Evolutionary conservation across 1,140 invertebrate genomes (phyloP), one percentile per base, ranked within the genome.

Genomic region (Tetranychus urticae): DNA sequence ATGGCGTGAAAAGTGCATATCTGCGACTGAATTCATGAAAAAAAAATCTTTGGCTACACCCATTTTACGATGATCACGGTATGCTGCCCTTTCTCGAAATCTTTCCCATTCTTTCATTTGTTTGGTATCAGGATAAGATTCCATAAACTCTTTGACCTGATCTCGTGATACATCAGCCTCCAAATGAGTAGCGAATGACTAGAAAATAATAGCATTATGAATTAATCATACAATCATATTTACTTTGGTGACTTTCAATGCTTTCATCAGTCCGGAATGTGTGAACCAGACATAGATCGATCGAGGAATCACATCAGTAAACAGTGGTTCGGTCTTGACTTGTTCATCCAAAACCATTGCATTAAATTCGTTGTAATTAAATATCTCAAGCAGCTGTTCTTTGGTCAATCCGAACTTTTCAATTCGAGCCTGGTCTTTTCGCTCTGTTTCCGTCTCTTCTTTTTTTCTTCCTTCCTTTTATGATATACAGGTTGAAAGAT

Each of bases 101-200:
- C 85, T 84, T 69, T 97, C 86, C 93, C 93, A 99, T 72, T 98
- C 92, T 71, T 97, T 97, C 59, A 99, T 70, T 70, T 94, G 91
- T 69, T 98, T 97, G 1, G 78, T 76, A 69, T 97, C 92, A 0
- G 93, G 92, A 71, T 98, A 42, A 97, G 58, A 99, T 96, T 3
- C 94, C 94, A 71, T 99, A 99, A 3, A 99, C 77, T 62, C 94
- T 77, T 71, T 99, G 4, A 99, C 71, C 0, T 81, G 82, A 72
- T 99, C 94, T 0, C 89, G 89, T 57, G 96, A 86, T 0, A 83
- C 78, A 65, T 96, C 93, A 3, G 96, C 94, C 73, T 98, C 92
- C 94, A 94, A 98, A 70, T 97, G 97, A 0, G 92, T 52, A 1
- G 88, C 1, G 3, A 52, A 33, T 31, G 2, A 2, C 7, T 52